Evolutionary conservation across 2,888 invertebrate genomes (phyloP).

Genomic region (Micropterix aruncella): DNA sequence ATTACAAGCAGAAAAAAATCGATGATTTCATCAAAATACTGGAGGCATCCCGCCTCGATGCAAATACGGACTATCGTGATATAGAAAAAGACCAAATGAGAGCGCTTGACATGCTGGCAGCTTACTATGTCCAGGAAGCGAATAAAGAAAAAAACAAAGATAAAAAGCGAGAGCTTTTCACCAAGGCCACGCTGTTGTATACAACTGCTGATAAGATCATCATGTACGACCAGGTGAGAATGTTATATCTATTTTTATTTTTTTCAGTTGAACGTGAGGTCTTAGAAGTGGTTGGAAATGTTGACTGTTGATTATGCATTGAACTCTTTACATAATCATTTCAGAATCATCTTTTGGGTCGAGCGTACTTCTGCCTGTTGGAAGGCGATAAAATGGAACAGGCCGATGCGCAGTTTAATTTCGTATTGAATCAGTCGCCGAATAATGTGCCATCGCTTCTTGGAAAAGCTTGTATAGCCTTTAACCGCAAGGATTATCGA

Average conservation of each 20-base stretch:
- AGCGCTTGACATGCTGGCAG: conserved; percentile 93
- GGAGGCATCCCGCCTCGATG: conserved; percentile 76
- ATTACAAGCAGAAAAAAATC: conserved; percentile 87
- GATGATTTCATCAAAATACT: conserved; percentile 90
- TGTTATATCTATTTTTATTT: conserved; percentile 1
- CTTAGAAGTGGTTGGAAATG: no score
- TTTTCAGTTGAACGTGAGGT: no score
- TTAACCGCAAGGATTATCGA: conserved; percentile 91
- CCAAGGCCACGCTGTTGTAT: conserved; percentile 93
- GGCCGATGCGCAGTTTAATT: conserved; percentile 99
- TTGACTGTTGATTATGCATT: no score
- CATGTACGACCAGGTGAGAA: conserved; percentile 91
- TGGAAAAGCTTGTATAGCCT: conserved; percentile 98
- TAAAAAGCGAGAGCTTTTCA: conserved; percentile 84
- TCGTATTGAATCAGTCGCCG: conserved; percentile 89
- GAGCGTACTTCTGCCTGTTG: conserved; percentile 94
- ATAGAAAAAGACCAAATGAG: conserved; percentile 97
- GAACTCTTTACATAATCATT: conserved; percentile 13
- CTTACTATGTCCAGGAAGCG: conserved; percentile 94
- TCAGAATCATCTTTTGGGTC: conserved; percentile 89
- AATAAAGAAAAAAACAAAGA: conserved; percentile 93
- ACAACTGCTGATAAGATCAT: conserved; percentile 98
- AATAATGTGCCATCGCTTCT: conserved; percentile 94
- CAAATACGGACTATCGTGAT: conserved; percentile 74
- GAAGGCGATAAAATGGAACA: conserved; percentile 99